These are phyloP conservation scores for Monopis laevigella DNA, from an alignment of 2,888 invertebrate species.

Conservation along the genomic window DNA sequence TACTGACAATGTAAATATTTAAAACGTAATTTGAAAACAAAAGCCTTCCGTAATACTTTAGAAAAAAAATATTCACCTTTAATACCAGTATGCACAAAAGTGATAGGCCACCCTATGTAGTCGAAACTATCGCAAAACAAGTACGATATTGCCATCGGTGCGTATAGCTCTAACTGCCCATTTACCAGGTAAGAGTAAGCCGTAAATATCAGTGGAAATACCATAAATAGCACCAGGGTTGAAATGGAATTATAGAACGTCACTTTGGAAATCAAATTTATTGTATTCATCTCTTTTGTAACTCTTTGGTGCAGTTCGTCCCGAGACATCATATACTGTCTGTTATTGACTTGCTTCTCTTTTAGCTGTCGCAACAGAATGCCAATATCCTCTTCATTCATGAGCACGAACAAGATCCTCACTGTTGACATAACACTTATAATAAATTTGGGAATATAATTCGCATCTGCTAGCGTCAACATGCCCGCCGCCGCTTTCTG, in stretches of 20 bases:
- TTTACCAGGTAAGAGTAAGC: background rate
- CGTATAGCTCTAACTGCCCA: background rate
- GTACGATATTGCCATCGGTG: constrained; percentile 1
- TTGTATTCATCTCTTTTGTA: background rate
- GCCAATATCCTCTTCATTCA: background rate
- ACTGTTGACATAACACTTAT: background rate
- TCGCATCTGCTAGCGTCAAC: background rate
- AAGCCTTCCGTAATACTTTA: too few species aligned
- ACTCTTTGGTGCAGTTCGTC: background rate
- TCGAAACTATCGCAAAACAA: constrained; percentile 1
- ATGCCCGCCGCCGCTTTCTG: background rate
- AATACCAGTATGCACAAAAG: background rate
- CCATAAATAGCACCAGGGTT: constrained; percentile 1
- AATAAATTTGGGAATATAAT: background rate
- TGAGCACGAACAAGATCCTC: background rate
- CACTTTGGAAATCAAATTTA: background rate
- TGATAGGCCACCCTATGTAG: background rate
- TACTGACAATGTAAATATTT: too few species aligned
- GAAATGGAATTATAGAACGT: constrained; percentile 2
- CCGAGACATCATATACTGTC: background rate
- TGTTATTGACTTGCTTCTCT: background rate
- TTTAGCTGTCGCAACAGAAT: background rate
- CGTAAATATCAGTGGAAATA: constrained; percentile 1
- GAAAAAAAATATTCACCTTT: constrained; percentile 6
- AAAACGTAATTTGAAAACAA: too few species aligned